These are phyloP conservation scores for Nerophis lumbriciformis DNA, from an alignment of 2,113 vertebrate genomes.

Conservation along the genomic window DNA sequence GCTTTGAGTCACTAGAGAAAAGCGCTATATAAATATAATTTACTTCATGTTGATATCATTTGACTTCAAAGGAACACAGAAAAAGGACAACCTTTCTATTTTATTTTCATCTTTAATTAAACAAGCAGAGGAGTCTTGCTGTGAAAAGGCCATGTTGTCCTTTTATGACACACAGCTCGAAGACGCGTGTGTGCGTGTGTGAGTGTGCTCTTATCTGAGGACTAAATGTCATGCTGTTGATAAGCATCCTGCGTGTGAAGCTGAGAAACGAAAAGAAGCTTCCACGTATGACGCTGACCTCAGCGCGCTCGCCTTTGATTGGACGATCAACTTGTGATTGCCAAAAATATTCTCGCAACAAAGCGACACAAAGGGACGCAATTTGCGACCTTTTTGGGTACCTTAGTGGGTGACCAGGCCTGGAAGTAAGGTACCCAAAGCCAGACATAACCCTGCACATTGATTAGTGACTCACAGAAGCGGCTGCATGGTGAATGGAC, in stretches of 20 bases:
- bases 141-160: neutral
- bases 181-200: neutral
- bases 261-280: slow-evolving; percentile 10
- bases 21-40: no score
- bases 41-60: no score
- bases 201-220: slow-evolving; percentile 25
- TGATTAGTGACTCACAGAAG: neutral
- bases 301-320: slow-evolving; percentile 14
- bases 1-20: no score
- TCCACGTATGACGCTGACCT: neutral
- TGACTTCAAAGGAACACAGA: no score
- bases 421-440: neutral
- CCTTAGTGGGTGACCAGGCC: no score
- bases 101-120: no score
- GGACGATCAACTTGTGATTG: neutral
- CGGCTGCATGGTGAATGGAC: neutral
- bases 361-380: neutral
- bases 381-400: no score
- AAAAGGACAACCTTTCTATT: no score
- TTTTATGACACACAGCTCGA: neutral
- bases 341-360: neutral
- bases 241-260: slow-evolving; percentile 13
- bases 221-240: slow-evolving; percentile 31
- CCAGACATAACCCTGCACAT: neutral
- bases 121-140: neutral